A percentile compares a stretch with the other conserved stretches of the same genome.
Conservation (phyloP, 1,140 invertebrate genomes). For the Venturia canescens region DNA sequence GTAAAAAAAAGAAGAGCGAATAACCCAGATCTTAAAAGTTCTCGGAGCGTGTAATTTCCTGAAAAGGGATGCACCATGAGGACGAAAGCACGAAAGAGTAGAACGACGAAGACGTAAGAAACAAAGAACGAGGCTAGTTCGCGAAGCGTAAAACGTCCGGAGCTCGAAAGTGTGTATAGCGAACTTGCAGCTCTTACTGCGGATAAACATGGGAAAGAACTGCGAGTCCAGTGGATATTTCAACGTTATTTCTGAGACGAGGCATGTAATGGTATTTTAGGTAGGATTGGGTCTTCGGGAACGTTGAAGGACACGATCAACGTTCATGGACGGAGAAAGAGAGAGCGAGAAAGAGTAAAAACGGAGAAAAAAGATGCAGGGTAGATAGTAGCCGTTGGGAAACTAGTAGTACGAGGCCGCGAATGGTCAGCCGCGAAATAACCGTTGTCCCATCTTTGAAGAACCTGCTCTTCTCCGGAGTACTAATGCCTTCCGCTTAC, state of each 20-base stretch:
- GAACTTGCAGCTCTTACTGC: too few species aligned
- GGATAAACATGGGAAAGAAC: not conserved
- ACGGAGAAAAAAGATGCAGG: not conserved
- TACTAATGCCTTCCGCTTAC: too few species aligned
- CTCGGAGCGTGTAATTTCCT: too few species aligned
- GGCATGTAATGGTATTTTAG: not conserved
- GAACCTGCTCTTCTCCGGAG: too few species aligned
- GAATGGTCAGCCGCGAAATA: too few species aligned
- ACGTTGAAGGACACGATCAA: constrained; percentile 1
- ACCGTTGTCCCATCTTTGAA: too few species aligned
- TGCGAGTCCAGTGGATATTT: not conserved
- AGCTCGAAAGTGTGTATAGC: not conserved
- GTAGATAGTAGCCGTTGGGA: not conserved
- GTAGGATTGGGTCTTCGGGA: not conserved
- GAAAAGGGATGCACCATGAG: too few species aligned
- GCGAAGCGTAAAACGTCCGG: not conserved
- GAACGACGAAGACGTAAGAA: not conserved
- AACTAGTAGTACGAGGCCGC: too few species aligned
- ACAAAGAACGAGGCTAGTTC: not conserved
- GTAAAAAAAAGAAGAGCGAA: too few species aligned
- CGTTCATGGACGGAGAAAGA: not conserved
- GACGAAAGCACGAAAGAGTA: too few species aligned
- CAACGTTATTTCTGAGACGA: not conserved
- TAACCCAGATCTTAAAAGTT: too few species aligned
- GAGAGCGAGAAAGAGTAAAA: not conserved